Conservation (phyloP, 1,140 invertebrate genomes). For the Drosophila kepulauana region DNA sequence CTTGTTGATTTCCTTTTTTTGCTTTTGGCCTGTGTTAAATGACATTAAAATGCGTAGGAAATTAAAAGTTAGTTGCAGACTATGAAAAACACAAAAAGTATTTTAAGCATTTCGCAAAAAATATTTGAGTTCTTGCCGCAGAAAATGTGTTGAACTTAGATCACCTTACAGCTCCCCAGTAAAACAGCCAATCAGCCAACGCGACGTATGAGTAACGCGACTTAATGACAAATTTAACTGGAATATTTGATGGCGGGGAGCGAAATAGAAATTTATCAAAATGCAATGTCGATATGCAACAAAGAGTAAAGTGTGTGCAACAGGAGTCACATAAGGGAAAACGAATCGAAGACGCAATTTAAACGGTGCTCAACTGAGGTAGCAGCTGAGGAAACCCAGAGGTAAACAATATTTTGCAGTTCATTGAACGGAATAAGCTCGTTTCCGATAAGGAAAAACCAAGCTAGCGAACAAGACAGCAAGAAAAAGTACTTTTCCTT, state of each 20-base stretch:
- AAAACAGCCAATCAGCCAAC: constrained; percentile 1
- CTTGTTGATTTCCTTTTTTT: constrained; percentile 25
- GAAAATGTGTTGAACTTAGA: constrained; percentile 4
- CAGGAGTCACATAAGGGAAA: constrained; percentile 36
- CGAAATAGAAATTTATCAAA: constrained; percentile 65
- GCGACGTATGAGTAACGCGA: constrained; percentile 16
- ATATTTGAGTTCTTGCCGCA: constrained; percentile 15
- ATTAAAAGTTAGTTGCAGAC: constrained; percentile 47
- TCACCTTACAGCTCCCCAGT: constrained; percentile 25
- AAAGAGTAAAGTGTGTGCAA: constrained; percentile 21
- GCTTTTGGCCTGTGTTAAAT: constrained; percentile 36
- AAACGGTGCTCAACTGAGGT: constrained; percentile 22
- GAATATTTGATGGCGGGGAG: background rate
- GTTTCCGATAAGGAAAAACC: constrained; percentile 74
- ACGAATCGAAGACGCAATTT: constrained; percentile 52
- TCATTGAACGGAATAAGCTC: constrained; percentile 83
- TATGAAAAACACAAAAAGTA: constrained; percentile 11
- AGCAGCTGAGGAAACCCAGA: constrained; percentile 51
- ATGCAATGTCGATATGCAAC: constrained; percentile 42
- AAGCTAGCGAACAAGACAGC: constrained; percentile 45
- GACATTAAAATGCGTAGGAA: constrained; percentile 56
- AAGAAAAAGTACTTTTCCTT: constrained; percentile 42
- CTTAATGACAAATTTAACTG: constrained; percentile 54
- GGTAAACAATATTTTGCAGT: constrained; percentile 82
- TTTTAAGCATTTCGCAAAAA: constrained; percentile 32